Evolutionary conservation across 2,113 vertebrate species (phyloP).

Genomic region (Clarias macrocephalus): DNA sequence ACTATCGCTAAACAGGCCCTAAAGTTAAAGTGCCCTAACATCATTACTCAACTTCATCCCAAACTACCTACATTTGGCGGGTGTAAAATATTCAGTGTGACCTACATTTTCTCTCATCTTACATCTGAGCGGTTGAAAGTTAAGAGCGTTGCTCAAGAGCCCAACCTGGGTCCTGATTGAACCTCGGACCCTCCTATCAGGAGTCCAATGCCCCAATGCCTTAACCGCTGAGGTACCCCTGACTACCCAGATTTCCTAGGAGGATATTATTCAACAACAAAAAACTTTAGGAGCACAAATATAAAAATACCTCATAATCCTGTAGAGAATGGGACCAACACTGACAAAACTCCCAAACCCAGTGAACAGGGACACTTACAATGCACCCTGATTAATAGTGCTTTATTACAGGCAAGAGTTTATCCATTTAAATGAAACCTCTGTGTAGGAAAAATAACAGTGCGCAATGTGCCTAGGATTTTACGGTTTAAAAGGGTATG

Average conservation of each 20-base stretch:
- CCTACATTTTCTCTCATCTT: no score
- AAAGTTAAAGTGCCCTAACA: no score
- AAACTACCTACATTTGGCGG: no score
- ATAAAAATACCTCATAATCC: neutral
- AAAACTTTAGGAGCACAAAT: neutral
- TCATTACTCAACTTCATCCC: no score
- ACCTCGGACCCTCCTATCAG: no score
- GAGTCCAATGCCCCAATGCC: no score
- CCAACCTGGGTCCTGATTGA: no score
- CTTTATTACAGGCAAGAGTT: neutral
- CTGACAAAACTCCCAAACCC: neutral
- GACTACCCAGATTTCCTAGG: neutral
- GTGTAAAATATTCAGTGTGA: no score
- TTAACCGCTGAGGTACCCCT: no score
- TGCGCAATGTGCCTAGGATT: neutral
- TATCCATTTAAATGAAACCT: neutral
- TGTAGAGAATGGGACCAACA: neutral
- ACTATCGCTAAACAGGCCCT: no score
- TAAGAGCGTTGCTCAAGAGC: no score
- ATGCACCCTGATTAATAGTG: neutral
- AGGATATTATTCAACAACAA: neutral
- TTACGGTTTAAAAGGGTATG: neutral
- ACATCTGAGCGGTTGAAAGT: no score
- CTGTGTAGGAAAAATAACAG: neutral
- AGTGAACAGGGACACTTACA: neutral